These are phyloP conservation scores for Sorex maritimensis DNA, from an alignment of 2,797 vertebrate species.

Conservation along the genomic window DNA sequence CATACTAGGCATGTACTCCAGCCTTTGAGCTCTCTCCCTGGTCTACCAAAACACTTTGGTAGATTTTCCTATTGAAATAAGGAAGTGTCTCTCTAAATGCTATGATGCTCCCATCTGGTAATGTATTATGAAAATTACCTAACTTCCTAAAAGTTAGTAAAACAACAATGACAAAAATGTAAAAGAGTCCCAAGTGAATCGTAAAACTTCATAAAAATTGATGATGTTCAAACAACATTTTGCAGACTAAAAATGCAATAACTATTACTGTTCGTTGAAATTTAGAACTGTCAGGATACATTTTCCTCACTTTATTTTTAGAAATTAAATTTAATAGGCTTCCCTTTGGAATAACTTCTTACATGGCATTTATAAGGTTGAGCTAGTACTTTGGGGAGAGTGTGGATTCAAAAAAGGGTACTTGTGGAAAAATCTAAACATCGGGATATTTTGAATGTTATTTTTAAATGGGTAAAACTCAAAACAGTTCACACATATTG, in stretches of 20 bases:
- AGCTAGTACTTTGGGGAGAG: background rate
- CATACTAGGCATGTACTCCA: no score
- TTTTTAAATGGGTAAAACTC: slow-evolving; percentile 26
- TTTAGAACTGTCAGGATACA: background rate
- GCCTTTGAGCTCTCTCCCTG: no score
- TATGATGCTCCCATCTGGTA: background rate
- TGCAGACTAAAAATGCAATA: slow-evolving; percentile 8
- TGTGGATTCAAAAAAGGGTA: background rate
- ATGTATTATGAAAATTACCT: background rate
- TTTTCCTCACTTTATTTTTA: slow-evolving; percentile 37
- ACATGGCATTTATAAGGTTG: background rate
- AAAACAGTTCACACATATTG: background rate
- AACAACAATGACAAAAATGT: background rate
- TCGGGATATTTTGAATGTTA: background rate
- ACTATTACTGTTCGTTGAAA: background rate
- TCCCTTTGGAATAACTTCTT: slow-evolving; percentile 39
- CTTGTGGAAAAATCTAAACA: background rate
- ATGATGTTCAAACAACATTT: slow-evolving; percentile 15
- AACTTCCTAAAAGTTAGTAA: background rate
- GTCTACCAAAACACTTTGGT: no score
- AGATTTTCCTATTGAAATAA: no score
- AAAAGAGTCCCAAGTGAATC: background rate
- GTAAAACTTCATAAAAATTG: background rate
- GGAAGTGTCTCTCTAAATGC: background rate
- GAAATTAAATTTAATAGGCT: background rate